phyloP scores from a whole-genome alignment of 2,113 vertebrate genomes.

The Oceanodroma tethys region DNA sequence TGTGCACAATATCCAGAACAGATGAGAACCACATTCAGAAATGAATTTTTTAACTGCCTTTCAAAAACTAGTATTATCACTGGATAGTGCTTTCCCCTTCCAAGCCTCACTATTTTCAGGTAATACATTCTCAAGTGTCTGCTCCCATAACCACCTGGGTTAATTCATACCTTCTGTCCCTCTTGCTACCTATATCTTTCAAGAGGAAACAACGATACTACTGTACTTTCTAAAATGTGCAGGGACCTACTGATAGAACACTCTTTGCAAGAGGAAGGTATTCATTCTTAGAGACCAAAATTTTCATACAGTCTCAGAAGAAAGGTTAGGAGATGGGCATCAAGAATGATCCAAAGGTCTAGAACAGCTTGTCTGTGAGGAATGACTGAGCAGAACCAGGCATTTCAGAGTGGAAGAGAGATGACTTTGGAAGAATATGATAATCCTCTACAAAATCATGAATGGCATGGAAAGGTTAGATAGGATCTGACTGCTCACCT shows the following conservation, averaged over 20 bases:
- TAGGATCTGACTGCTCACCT: not conserved
- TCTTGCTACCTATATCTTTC: not conserved
- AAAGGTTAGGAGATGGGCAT: not conserved
- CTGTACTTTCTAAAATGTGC: not conserved
- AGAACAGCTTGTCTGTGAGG: not conserved
- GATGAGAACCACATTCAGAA: not conserved
- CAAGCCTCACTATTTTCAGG: not conserved
- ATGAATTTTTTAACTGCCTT: not conserved
- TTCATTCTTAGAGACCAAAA: not conserved
- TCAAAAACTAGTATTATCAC: not conserved
- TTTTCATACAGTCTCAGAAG: not conserved
- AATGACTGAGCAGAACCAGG: not conserved
- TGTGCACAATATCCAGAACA: not conserved
- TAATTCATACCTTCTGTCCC: not conserved
- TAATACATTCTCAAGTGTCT: not conserved
- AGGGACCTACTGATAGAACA: not conserved
- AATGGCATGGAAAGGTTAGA: not conserved
- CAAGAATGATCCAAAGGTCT: not conserved
- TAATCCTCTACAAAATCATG: not conserved
- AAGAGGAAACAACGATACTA: not conserved
- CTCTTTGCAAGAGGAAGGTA: not conserved
- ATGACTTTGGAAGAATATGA: not conserved
- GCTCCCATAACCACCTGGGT: not conserved
- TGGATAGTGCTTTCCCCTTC: not conserved
- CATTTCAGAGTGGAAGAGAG: not conserved